Evolutionary conservation across 2,113 vertebrate species (phyloP).

Genomic region (Notarius quadriscutis): DNA sequence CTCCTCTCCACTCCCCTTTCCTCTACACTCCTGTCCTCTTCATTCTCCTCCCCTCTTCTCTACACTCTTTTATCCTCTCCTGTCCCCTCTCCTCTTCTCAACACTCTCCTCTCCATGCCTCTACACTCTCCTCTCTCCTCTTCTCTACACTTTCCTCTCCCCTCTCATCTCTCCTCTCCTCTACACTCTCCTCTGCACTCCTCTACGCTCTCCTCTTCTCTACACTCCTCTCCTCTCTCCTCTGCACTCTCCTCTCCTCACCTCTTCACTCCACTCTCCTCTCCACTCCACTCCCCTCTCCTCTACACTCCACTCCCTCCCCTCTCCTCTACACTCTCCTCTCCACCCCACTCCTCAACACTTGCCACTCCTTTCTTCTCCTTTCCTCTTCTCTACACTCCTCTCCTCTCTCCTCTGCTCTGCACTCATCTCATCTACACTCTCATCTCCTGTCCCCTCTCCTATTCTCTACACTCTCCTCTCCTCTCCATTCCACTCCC

Average conservation of each 20-base stretch:
- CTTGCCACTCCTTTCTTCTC: too few relatives aligned
- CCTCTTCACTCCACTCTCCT: too few relatives aligned
- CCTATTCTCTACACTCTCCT: too few relatives aligned
- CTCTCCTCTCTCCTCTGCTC: fast-evolving
- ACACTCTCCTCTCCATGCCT: background rate
- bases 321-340: background rate
- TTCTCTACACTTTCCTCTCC: slow-evolving; percentile 31
- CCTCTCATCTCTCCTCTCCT: background rate
- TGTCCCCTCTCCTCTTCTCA: background rate
- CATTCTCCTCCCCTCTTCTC: too few relatives aligned
- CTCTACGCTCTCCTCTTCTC: background rate
- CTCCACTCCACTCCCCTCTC: background rate
- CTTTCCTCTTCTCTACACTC: background rate
- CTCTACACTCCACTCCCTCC: too few relatives aligned
- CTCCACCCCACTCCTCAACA: background rate
- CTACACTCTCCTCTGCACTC: background rate
- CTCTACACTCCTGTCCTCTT: background rate
- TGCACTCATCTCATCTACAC: background rate
- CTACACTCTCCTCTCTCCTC: slow-evolving; percentile 46
- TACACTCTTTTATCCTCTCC: background rate
- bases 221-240: slow-evolving; percentile 41
- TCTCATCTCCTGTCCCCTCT: too few relatives aligned
- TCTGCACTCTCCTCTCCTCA: background rate
- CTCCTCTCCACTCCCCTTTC: background rate
- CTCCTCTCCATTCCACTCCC: background rate